These are phyloP conservation scores for Malthinus flaveolus DNA, from an alignment of 2,888 invertebrate genomes.

Conservation along the genomic window DNA sequence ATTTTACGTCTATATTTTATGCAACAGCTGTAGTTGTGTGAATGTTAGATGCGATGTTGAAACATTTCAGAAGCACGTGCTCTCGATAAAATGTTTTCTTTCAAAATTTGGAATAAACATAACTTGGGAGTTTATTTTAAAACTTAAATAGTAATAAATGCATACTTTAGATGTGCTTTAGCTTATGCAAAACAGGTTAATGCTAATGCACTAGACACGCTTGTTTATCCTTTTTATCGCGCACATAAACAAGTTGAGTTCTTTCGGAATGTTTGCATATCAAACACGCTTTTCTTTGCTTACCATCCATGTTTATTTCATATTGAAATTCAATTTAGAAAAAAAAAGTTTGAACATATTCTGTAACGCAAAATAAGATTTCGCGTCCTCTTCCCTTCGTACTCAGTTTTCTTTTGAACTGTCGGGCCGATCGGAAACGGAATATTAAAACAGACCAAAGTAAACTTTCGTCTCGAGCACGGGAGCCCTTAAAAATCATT, in stretches of 20 bases:
- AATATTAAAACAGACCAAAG: conserved; percentile 45
- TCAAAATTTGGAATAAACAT: conserved; percentile 13
- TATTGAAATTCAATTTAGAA: conserved; percentile 38
- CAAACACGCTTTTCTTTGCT: conserved; percentile 32
- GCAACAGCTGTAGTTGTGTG: conserved; percentile 3
- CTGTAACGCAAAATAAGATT: conserved; percentile 38
- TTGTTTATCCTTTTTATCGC: conserved; percentile 36
- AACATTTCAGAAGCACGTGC: conserved; percentile 4
- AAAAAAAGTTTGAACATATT: conserved; percentile 34
- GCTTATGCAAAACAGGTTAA: conserved; percentile 30
- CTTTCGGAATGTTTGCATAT: conserved; percentile 35
- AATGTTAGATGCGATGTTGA: conserved; percentile 1
- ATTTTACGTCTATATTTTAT: conserved; percentile 4
- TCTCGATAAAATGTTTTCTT: not conserved
- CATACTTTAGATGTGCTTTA: conserved; percentile 26
- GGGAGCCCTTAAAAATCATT: conserved; percentile 32
- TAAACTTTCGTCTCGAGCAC: conserved; percentile 38
- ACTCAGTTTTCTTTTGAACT: conserved; percentile 34
- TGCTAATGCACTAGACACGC: conserved; percentile 31
- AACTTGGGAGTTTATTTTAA: conserved; percentile 16
- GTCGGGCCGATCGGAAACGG: conserved; percentile 38
- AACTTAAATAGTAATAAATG: conserved; percentile 28
- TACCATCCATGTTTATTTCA: conserved; percentile 32
- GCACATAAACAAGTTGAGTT: conserved; percentile 32
- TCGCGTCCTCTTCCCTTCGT: conserved; percentile 31